Conservation (phyloP, 2,797 vertebrate species). For the Thaleichthys pacificus region DNA sequence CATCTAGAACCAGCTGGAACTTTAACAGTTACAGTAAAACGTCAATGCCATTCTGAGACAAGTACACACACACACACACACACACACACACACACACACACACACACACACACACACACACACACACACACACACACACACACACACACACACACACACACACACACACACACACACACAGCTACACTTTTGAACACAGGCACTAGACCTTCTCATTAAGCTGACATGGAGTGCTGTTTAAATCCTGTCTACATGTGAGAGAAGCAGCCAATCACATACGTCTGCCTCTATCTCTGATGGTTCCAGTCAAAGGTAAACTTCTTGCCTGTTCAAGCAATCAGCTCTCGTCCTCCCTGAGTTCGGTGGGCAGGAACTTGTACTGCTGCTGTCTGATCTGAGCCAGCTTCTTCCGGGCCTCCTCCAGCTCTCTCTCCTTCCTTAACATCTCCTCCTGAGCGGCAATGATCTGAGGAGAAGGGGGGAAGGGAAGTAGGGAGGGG, state of each 20-base stretch:
- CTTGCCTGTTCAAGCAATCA: slow-evolving; percentile 61
- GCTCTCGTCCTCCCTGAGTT: slow-evolving; percentile 93
- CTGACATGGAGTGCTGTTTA: slow-evolving; percentile 70
- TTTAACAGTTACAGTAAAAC: slow-evolving; percentile 41
- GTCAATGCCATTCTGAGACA: slow-evolving; percentile 45
- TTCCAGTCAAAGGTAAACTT: slow-evolving; percentile 32
- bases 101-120: slow-evolving; percentile 36
- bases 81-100: slow-evolving; percentile 22
- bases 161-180: slow-evolving; percentile 41
- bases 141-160: slow-evolving; percentile 20
- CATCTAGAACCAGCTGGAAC: slow-evolving; percentile 37
- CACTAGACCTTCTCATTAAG: slow-evolving; percentile 67
- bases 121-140: slow-evolving; percentile 28
- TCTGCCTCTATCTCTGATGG: slow-evolving; percentile 32
- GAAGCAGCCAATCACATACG: slow-evolving; percentile 45
- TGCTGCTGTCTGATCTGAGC: slow-evolving; percentile 99
- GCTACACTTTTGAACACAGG: slow-evolving; percentile 49
- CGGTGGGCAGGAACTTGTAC: slow-evolving; percentile 96
- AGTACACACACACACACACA: slow-evolving; percentile 20
- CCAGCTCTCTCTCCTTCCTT: slow-evolving; percentile 94
- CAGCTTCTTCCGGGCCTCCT: slow-evolving; percentile 97
- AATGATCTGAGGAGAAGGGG: slow-evolving; percentile 81
- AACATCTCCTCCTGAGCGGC: slow-evolving; percentile 99
- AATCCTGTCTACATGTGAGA: slow-evolving; percentile 50
- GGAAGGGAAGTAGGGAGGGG: background rate